A percentile compares a stretch with the other conserved stretches of the same genome.
These are phyloP conservation scores for Brenthis hecate DNA, from an alignment of 2,888 invertebrate genomes.

Conservation along the genomic window DNA sequence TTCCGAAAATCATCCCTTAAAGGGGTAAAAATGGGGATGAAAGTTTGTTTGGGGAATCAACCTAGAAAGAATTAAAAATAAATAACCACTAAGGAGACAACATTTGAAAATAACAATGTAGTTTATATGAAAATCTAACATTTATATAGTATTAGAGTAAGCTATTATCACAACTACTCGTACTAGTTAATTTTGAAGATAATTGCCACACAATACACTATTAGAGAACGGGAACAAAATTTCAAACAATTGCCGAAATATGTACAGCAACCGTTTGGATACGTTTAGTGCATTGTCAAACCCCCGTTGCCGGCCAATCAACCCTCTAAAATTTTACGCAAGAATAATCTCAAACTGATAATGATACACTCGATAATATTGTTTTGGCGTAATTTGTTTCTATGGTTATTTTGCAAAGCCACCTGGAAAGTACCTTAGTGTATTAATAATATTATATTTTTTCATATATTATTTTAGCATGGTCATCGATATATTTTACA, in stretches of 20 bases:
- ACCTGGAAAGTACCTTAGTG: conserved; percentile 5
- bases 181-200: not conserved
- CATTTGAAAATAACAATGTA: too few species aligned
- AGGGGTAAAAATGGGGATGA: too few species aligned
- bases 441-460: not conserved
- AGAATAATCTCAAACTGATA: conserved; percentile 45
- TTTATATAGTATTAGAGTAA: not conserved
- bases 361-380: conserved; percentile 68
- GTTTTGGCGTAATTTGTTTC: conserved; percentile 67
- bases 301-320: conserved; percentile 50
- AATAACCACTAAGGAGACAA: too few species aligned
- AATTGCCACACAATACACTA: not conserved
- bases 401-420: conserved; percentile 54
- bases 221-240: conserved; percentile 66
- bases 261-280: conserved; percentile 65
- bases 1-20: too few species aligned
- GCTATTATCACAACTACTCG: not conserved
- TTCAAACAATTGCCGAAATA: conserved; percentile 73
- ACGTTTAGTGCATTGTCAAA: conserved; percentile 66
- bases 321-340: conserved; percentile 55
- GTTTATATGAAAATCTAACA: too few species aligned
- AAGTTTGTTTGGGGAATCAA: too few species aligned
- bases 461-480: not conserved
- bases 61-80: too few species aligned
- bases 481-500: not conserved